Evolutionary conservation across 2,113 vertebrate species (phyloP).

Genomic region (Periophthalmodon schlosseri): DNA sequence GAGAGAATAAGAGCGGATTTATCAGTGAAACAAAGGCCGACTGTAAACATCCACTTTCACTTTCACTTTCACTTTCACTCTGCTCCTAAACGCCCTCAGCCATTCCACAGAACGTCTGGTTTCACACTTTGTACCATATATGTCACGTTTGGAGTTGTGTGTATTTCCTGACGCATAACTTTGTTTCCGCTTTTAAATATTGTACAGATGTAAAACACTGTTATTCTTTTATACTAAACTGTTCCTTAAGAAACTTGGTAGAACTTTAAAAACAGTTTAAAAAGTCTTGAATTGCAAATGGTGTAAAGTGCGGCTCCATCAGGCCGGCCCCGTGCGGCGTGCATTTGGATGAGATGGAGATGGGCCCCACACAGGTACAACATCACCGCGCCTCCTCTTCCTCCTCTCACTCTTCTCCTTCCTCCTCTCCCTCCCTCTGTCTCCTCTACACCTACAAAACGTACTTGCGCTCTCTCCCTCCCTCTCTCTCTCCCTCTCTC

Average conservation of each 20-base stretch:
- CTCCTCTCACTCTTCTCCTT: conserved; percentile 16
- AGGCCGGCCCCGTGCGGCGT: conserved; percentile 32
- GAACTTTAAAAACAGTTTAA: neutral
- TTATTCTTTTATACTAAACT: neutral
- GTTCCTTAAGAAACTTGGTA: conserved; percentile 13
- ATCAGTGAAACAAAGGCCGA: too few species aligned
- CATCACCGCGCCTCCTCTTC: neutral
- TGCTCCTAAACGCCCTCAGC: too few species aligned
- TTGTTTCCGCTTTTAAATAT: neutral
- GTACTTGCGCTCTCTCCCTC: neutral
- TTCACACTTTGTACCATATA: too few species aligned
- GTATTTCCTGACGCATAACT: neutral
- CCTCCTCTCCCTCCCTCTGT: conserved; percentile 17
- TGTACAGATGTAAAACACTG: neutral
- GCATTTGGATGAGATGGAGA: conserved; percentile 71
- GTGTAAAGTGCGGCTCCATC: conserved; percentile 23
- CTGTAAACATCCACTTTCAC: too few species aligned
- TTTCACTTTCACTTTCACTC: too few species aligned
- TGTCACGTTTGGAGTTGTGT: neutral
- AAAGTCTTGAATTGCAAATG: neutral
- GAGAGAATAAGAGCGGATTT: too few species aligned
- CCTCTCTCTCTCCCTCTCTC: neutral
- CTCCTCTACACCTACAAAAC: conserved; percentile 15
- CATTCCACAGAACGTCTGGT: too few species aligned
- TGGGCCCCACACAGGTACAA: conserved; percentile 52